Conservation (phyloP, 2,113 vertebrate genomes). For the Pao palembangensis region DNA sequence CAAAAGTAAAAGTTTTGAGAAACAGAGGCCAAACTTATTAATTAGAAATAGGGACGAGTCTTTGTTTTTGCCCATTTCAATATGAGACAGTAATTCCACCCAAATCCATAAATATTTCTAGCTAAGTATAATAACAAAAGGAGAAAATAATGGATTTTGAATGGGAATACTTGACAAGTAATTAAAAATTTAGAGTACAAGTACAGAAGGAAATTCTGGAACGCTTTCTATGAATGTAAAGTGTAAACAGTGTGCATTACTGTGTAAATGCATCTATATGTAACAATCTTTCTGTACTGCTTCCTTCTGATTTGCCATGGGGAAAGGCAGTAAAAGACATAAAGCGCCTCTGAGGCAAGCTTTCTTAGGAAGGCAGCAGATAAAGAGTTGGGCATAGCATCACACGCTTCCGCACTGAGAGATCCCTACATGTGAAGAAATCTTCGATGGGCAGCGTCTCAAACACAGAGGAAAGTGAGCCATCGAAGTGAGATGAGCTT, state of each 20-base stretch:
- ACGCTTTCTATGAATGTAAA: slow-evolving; percentile 1
- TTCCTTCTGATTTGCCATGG: slow-evolving; percentile 44
- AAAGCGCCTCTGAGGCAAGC: slow-evolving; percentile 47
- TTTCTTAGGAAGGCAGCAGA: slow-evolving; percentile 58
- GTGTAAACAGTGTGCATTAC: not conserved
- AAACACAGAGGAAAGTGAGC: slow-evolving; percentile 56
- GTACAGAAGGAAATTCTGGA: not conserved
- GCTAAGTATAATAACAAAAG: slow-evolving; percentile 7
- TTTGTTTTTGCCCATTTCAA: slow-evolving; percentile 25
- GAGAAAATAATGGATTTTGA: slow-evolving; percentile 2
- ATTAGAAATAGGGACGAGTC: slow-evolving; percentile 24
- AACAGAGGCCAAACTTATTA: slow-evolving; percentile 31
- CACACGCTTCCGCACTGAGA: slow-evolving; percentile 47
- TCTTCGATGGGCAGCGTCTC: slow-evolving; percentile 61
- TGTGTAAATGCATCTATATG: slow-evolving; percentile 4
- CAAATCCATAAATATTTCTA: slow-evolving; percentile 16
- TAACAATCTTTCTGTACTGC: slow-evolving; percentile 33
- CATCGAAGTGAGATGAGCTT: slow-evolving; percentile 55
- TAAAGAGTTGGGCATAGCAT: slow-evolving; percentile 57
- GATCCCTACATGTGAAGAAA: slow-evolving; percentile 65
- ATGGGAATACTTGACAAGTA: slow-evolving; percentile 1
- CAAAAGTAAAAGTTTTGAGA: slow-evolving; percentile 40
- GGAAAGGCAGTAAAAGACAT: slow-evolving; percentile 40
- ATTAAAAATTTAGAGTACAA: not conserved
- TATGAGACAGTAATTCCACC: slow-evolving; percentile 11